Percentiles rank a stretch among this genome's conserved stretches.
Conservation (phyloP, 2,797 vertebrate genomes). For the Chelon labrosus region DNA sequence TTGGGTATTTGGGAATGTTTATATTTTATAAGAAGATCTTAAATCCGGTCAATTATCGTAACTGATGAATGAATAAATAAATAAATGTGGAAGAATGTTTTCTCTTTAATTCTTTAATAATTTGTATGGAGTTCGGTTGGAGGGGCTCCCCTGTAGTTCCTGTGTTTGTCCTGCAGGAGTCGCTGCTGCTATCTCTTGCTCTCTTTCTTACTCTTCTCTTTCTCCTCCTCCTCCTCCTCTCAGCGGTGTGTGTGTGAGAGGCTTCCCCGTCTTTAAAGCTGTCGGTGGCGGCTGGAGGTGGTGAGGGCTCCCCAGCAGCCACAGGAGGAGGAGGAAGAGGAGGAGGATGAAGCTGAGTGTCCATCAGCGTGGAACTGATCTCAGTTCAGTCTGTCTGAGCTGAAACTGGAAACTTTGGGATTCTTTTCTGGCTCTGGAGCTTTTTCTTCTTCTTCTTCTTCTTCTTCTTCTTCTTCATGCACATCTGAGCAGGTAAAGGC, state of each 20-base stretch:
- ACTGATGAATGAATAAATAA: too few species aligned
- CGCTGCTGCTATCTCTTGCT: conserved; percentile 21
- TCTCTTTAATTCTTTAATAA: too few species aligned
- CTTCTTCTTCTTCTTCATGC: conserved; percentile 22
- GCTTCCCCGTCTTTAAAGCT: conserved; percentile 54
- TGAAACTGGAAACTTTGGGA: conserved; percentile 67
- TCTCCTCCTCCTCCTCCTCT: background rate
- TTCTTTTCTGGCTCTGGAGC: conserved; percentile 29
- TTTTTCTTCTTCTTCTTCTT: conserved; percentile 22
- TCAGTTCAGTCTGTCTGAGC: conserved; percentile 51
- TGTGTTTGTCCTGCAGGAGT: conserved; percentile 36
- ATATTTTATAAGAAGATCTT: too few species aligned
- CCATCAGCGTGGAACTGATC: conserved; percentile 34
- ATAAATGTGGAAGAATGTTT: too few species aligned
- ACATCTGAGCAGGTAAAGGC: conserved; percentile 45
- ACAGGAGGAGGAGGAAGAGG: conserved; percentile 36
- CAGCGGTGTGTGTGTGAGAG: conserved; percentile 11
- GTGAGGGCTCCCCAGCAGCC: conserved; percentile 55
- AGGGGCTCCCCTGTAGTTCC: background rate
- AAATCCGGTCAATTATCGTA: too few species aligned
- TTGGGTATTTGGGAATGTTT: too few species aligned
- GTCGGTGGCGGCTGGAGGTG: conserved; percentile 29
- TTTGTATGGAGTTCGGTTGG: too few species aligned
- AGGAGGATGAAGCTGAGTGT: conserved; percentile 39
- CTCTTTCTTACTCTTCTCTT: background rate